Base-by-base conservation (phyloP, 2,797 vertebrate species). In the Hephaestus fuliginosus region DNA sequence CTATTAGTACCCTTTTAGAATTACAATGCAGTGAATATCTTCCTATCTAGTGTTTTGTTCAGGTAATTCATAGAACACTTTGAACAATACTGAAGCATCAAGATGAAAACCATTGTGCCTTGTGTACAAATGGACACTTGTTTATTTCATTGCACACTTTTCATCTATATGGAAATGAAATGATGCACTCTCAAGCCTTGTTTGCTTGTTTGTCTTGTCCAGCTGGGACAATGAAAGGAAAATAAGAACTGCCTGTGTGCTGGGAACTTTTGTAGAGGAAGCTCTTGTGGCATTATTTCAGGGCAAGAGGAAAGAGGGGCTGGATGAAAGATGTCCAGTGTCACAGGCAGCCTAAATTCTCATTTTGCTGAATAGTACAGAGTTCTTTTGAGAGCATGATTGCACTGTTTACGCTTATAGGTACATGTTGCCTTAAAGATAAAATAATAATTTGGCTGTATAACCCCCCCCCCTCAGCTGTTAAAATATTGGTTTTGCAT, bases 121-220 rank as follows among this genome's bases (percentile, higher is more conserved):
- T 88, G 89, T 93, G 91, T 80, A 91, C 91, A 94, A 92, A 93
- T 88, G 88, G 85, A 94, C 93, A 94, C 93, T 94, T 93, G 92
- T 91, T 91, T 93, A 89, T 94, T 93, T 93, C 94, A 94, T 93
- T 83, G 81, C 70, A 71, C 88, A 85, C 88, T 93, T 94, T 91
- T 93, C 90, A 95, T 95, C 93, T 95, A 95, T 94, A 95, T 95
- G 95, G 92, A 95, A 95, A 95, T 95, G 76, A 92, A 94, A 93
- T 85, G 81, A 93, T 88, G 89, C 51, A 20, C 85, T 90, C 86
- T 89, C 78, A 49, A 86, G 88, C 84, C 90, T 89, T 93, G 74
- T 94, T 92, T 92, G 91, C 86, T 90, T 93, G 92, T 94, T 93
- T 92, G 92, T 91, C 90, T 90, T 91, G 89, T 93, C 91, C 86